phyloP scores from a whole-genome alignment of 2,797 vertebrate genomes.

The Myiotriccus ornatus region DNA sequence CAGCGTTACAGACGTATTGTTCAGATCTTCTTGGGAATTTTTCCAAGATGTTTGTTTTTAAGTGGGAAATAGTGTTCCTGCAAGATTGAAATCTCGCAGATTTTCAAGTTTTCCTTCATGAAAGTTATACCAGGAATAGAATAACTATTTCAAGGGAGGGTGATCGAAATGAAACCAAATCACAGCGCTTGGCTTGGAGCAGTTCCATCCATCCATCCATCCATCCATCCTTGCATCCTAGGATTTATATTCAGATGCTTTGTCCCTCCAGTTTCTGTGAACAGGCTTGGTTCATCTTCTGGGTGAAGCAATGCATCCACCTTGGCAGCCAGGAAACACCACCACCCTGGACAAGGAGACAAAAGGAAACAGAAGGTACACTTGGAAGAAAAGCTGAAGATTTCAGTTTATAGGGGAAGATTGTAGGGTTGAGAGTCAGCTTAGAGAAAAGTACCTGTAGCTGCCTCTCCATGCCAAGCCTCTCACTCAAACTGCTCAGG shows the following conservation, averaged over 20 bases:
- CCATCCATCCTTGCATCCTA: not conserved
- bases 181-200: not conserved
- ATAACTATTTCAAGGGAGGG: not conserved
- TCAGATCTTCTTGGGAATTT: not conserved
- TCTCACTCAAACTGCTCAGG: not conserved
- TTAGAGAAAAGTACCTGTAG: not conserved
- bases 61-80: not conserved
- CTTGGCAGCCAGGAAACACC: not conserved
- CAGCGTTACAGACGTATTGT: not conserved
- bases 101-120: not conserved
- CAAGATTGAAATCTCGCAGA: not conserved
- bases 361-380: not conserved
- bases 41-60: not conserved
- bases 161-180: not conserved
- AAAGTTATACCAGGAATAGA: not conserved
- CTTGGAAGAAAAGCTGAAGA: not conserved
- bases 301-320: not conserved
- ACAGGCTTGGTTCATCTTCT: not conserved
- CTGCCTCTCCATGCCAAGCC: not conserved
- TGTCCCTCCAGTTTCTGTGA: not conserved
- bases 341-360: fast-evolving
- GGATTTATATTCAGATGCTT: not conserved
- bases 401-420: not conserved
- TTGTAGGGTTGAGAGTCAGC: not conserved
- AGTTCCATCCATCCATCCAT: not conserved